Base-by-base conservation (phyloP, 2,797 vertebrate species). In the Leptoclinus maculatus region DNA sequence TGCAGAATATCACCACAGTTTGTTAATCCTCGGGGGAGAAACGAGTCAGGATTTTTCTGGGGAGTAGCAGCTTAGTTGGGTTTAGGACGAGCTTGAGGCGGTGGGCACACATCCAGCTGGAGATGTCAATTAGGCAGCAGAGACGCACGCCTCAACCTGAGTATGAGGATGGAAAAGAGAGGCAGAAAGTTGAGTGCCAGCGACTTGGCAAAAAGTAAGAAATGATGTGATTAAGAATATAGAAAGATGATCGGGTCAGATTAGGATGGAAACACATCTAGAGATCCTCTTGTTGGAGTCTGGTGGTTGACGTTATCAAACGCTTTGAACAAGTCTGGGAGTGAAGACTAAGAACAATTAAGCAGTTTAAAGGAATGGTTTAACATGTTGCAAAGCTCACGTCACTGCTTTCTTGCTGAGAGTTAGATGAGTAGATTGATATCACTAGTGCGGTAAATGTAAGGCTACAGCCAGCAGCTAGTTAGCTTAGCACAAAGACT, bases 21-120 rank as follows among this genome's bases (percentile, higher is more conserved):
- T 74, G 17, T 76, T 63, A n/a, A 25, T 5, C 9, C 49, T 65
- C 66, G 60, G 36, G 45, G 45, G 59, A 60, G 27, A 45, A 53
- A 68, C 1, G 1, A 66, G 29, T 34, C 36, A 47, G 63, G 70
- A 29, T 21, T 68, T 62, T 82, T 34, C 23, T 62, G 36, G 36
- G 34, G 51, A 65, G 29, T 19, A 39, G 27, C 32, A 73, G 57
- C 73, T 84, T 57, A 17, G 19, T 59, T 43, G 45, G 72, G 29
- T 80, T 83, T 27, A 66, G 51, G 64, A 39, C 11, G 34, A 76
- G 68, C 36, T 36, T 14, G 59, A 56, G 70, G 47, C 71, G 16
- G 27, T 2, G 14, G 29, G 54, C 63, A 71, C 64, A 39, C 53
- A 83, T 58, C 67, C 73, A 74, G 71, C 66, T 69, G 47, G 58